These are phyloP conservation scores for Bubo scandiacus DNA, from an alignment of 2,113 vertebrate genomes.

Conservation along the genomic window DNA sequence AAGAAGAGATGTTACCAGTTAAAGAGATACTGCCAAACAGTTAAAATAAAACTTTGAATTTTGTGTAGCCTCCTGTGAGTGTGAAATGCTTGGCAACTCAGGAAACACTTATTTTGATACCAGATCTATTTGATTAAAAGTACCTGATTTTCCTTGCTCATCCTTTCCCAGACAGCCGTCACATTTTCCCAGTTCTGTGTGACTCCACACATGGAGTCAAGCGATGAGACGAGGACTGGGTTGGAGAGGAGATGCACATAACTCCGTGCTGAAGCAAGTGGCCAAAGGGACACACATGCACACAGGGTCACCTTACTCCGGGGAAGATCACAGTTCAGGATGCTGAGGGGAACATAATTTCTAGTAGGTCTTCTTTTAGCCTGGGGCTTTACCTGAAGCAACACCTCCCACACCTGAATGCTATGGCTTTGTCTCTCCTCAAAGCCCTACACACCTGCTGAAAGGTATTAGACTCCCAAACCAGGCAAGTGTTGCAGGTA, in stretches of 20 bases:
- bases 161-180: background rate
- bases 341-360: background rate
- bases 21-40: constrained; percentile 9
- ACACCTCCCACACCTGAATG: background rate
- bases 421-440: background rate
- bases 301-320: background rate
- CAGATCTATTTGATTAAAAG: background rate
- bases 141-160: background rate
- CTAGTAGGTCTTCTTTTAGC: background rate
- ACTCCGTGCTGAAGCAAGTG: background rate
- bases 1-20: constrained; percentile 27
- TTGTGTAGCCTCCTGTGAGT: background rate
- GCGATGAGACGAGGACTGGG: fast-evolving
- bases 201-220: background rate
- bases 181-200: background rate
- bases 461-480: background rate
- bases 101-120: background rate
- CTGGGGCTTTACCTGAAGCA: background rate
- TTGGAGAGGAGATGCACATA: background rate
- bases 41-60: constrained; percentile 19
- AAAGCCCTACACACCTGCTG: background rate
- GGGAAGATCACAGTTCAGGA: background rate
- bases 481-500: background rate
- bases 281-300: background rate
- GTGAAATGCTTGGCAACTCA: background rate